phyloP scores from a whole-genome alignment of 2,888 invertebrate genomes.

The Oithona nana region DNA sequence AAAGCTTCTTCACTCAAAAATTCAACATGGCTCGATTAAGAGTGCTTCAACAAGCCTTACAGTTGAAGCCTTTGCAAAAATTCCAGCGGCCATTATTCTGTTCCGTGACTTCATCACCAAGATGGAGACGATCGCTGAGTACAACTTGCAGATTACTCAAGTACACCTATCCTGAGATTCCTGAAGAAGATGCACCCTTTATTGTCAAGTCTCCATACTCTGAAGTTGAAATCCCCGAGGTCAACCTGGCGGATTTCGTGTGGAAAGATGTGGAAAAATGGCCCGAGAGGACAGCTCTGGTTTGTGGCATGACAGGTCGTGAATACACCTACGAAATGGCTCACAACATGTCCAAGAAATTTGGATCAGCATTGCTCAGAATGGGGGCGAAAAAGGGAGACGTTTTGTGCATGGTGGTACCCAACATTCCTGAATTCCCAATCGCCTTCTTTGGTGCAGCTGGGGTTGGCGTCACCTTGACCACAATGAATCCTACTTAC shows the following conservation, averaged over 20 bases:
- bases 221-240: slow-evolving; percentile 1
- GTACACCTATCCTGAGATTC: neutral
- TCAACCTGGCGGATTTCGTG: slow-evolving; percentile 28
- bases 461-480: slow-evolving; percentile 19
- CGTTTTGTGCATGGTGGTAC: slow-evolving; percentile 46
- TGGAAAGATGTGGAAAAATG: slow-evolving; percentile 44
- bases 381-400: slow-evolving; percentile 42
- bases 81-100: too few species aligned
- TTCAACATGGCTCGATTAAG: neutral
- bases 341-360: slow-evolving; percentile 17
- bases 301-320: slow-evolving; percentile 48
- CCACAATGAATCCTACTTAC: slow-evolving; percentile 20
- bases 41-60: neutral
- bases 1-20: too few species aligned
- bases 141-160: neutral
- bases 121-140: neutral
- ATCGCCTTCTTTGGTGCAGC: slow-evolving; percentile 19
- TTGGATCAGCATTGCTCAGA: slow-evolving; percentile 23
- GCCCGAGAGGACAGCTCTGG: slow-evolving; percentile 41
- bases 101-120: neutral
- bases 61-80: neutral
- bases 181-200: neutral
- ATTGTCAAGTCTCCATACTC: slow-evolving; percentile 12
- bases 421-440: slow-evolving; percentile 51
- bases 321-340: slow-evolving; percentile 42